phyloP scores from a whole-genome alignment of 2,113 vertebrate genomes.

The Onychorhynchus coronatus region DNA sequence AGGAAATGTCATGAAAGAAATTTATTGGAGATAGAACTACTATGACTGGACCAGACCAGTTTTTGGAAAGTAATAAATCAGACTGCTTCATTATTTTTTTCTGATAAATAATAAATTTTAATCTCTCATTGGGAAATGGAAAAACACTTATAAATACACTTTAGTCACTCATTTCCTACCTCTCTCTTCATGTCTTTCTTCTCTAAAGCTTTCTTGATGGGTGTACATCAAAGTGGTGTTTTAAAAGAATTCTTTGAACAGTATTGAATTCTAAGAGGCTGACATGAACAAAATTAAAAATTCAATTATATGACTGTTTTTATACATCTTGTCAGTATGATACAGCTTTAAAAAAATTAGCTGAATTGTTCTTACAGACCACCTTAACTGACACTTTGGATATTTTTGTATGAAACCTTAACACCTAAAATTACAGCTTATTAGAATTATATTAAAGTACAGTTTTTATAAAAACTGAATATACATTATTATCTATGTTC shows the following conservation, averaged over 20 bases:
- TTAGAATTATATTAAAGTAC: not conserved
- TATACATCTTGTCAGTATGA: not conserved
- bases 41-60: not conserved
- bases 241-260: not conserved
- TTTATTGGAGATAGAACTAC: not conserved
- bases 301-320: not conserved
- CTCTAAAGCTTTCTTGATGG: not conserved
- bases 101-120: not conserved
- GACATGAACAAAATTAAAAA: not conserved
- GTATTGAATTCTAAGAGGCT: not conserved
- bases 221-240: not conserved
- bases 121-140: not conserved
- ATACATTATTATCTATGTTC: not conserved
- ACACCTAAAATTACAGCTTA: not conserved
- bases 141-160: not conserved
- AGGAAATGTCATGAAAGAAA: not conserved
- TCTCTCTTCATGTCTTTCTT: not conserved
- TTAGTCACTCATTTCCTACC: not conserved
- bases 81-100: not conserved
- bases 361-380: not conserved
- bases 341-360: not conserved
- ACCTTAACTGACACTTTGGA: not conserved
- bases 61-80: not conserved
- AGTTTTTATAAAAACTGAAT: not conserved
- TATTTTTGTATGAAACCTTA: not conserved